Conservation (phyloP, 2,888 invertebrate genomes). For the Rhingia rostrata region DNA sequence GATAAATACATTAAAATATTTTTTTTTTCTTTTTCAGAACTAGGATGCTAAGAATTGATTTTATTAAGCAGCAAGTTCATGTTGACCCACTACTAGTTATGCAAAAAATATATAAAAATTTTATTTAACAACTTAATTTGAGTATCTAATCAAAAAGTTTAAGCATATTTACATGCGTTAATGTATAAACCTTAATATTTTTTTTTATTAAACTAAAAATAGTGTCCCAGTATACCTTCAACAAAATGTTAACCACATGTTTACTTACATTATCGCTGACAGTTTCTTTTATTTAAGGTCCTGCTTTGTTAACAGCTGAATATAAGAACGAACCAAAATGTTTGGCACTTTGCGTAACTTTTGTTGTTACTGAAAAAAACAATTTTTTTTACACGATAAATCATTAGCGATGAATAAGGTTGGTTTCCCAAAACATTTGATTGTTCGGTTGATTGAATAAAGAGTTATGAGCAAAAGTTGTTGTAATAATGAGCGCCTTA, state of each 20-base stretch:
- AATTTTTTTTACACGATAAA: conserved; percentile 41
- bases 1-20: conserved; percentile 11
- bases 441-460: conserved; percentile 24
- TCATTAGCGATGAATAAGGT: conserved; percentile 7
- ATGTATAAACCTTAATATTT: conserved; percentile 8
- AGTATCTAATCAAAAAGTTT: conserved; percentile 6
- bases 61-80: conserved; percentile 16
- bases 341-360: conserved; percentile 94
- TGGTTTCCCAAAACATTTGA: conserved; percentile 40
- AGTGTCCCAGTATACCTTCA: background rate
- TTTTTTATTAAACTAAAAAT: conserved; percentile 14
- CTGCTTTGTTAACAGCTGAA: conserved; percentile 97
- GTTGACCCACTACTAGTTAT: background rate
- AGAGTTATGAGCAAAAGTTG: conserved; percentile 1
- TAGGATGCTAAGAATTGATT: conserved; percentile 5
- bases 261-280: conserved; percentile 96
- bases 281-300: conserved; percentile 97
- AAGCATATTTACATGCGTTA: conserved; percentile 33
- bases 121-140: conserved; percentile 4
- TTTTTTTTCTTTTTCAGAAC: background rate
- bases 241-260: conserved; percentile 10
- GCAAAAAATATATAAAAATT: conserved; percentile 4
- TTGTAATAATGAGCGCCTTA: conserved; percentile 44
- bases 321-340: conserved; percentile 96
- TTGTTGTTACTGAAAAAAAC: conserved; percentile 88